Evolutionary conservation across 2,113 vertebrate genomes (phyloP), one percentile per base, ranked within the genome.

Genomic region (Rousettus leschenaultii): DNA sequence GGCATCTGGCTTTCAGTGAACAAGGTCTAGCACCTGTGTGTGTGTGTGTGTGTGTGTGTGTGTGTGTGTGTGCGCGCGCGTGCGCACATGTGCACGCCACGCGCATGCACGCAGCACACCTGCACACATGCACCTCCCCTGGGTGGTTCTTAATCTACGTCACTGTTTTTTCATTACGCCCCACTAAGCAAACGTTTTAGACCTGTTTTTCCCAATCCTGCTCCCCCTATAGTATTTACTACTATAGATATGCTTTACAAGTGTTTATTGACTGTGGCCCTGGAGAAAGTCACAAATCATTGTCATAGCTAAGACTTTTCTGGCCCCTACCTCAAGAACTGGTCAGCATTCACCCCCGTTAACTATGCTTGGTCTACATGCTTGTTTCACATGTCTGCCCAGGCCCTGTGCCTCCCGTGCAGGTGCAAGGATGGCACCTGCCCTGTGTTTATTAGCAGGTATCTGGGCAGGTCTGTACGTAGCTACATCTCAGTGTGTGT

Each of bases 291-390:
- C 73, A 16, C 9, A 40, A 16, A 15, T 28, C 66, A 40, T 13
- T 7, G 3, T 2, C 19, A 38, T 4, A 40, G 35, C 65, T 53
- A n/a, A 55, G 65, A 24, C 3, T 40, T 79, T 15, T 51, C 65
- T 28, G 7, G 24, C 12, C 26, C 35, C 13, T 2, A 57, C 33
- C 53, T 22, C 24, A 24, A 45, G 53, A 65, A 75, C n/a, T 14
- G 24, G 5, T 26, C 26, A 51, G 4, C 16, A 51, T 87, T 6
- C 14, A 24, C 19, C 40, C 33, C 40, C 9, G 5, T 15, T 57
- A 18, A 51, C 57, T 70, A 21, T 6, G 33, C 12, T 0, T 0
- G 6, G 43, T n/a, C 43, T n/a, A 0, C 9, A 2, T 0, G 6
- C 24, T 48, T 0, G 0, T 28, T n/a, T 73, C 65, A 5, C 35